Base-by-base conservation (phyloP, 2,888 invertebrate species). In the Athrips mouffetella region DNA sequence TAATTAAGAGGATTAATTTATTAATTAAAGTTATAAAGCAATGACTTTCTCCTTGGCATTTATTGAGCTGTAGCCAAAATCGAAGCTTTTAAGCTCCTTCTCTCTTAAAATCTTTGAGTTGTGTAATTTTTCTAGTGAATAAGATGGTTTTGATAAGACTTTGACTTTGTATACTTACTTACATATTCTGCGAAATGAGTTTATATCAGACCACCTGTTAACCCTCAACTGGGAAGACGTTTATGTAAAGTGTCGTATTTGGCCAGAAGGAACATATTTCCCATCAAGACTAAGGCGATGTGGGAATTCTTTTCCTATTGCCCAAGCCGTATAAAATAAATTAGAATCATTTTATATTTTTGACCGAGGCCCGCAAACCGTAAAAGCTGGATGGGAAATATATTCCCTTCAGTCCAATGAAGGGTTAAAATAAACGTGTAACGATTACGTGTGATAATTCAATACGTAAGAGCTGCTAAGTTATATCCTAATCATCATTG, bases 1-100 rank as follows among this genome's bases (percentile, higher is more conserved):
- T 44, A 44, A 44, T 44, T 44, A 44, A 44, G 44, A 31, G 21
- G 31, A 44, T 44, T 44, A 21, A 44, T 44, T 44, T 29, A 27
- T 42, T 44, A 44, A 44, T 44, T 37, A 37, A 37, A 37, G 20
- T 37, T 37, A 21, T 37, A 21, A 21, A 37, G 37, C 37, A 37
- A 37, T 11, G 33, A 11, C 18, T 21, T 21, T 44, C 20, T 44
- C 20, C 18, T 18, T 44, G 31, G 31, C 30, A 18, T 42, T 42
- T 42, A 11, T 39, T 21, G 21, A 11, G 31, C n/a, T n/a, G n/a
- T n/a, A n/a, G n/a, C n/a, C n/a, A n/a, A n/a, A 20, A 11, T 20
- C 13, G 31, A 44, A 44, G 27, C 21, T 39, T 21, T 44, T 31
- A 44, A 44, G 31, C 13, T 20, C 44, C 31, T 21, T 31, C 31